Base-by-base conservation (phyloP, 2,797 vertebrate species). In the Natrix natrix region DNA sequence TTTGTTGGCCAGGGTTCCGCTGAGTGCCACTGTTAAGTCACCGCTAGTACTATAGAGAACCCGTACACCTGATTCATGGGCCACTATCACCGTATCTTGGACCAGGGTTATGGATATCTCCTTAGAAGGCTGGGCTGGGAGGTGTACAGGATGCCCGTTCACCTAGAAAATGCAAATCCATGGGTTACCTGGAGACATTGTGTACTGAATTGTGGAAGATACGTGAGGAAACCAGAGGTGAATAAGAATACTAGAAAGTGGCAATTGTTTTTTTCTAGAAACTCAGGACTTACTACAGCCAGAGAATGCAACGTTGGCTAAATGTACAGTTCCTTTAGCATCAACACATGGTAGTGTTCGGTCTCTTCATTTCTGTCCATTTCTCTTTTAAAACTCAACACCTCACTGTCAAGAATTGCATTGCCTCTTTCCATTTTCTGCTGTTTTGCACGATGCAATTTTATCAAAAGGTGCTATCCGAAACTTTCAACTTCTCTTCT, bases 11-110 rank as follows among this genome's bases (percentile, higher is more conserved):
- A 98, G 95, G 20, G 48, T 90, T 0, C 57, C 83, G 55, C 94
- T 96, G 89, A 97, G 55, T 6, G 86, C 91, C 90, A 98, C 60
- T 0, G 89, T 95, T 69, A 98, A 90, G 43, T 97, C 95, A 87
- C 96, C 96, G 11, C 96, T 92, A 61, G 94, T 52, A n/a, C 96
- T 97, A 93, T 96, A 97, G 63, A 96, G 97, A 96, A 98, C 95
- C 87, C 37, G 91, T 78, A 98, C 92, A 28, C 88, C 92, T 7
- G 96, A 96, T 1, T 28, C 56, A 91, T 92, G 94, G 93, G 97
- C 90, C 12, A 98, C 96, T 48, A 97, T 94, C 54, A 96, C 96
- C 24, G 94, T 94, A n/a, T 95, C 91, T n/a, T 93, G 94, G 91
- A 96, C 74, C 0, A 96, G 0, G 24, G 63, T 55, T 16, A 78